These are phyloP conservation scores for Drosophila setifemur DNA, from an alignment of 1,140 invertebrate genomes.

Conservation along the genomic window DNA sequence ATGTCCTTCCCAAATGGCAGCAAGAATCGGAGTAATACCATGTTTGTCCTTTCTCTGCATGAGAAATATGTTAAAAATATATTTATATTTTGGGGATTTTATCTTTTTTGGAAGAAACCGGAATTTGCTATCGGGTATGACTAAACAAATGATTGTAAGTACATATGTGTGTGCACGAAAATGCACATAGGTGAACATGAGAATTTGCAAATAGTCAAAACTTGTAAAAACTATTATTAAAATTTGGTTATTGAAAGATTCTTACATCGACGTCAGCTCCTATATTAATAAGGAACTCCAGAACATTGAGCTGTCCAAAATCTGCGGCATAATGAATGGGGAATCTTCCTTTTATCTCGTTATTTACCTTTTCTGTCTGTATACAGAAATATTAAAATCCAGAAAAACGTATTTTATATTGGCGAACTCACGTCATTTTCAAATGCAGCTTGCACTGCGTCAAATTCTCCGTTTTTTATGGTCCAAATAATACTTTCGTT, in stretches of 20 bases:
- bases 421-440: conserved; percentile 86
- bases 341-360: conserved; percentile 92
- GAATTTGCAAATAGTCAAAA: neutral
- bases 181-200: neutral
- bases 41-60: conserved; percentile 89
- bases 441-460: conserved; percentile 93
- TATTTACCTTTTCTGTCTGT: conserved; percentile 90
- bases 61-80: neutral
- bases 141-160: conserved; percentile 18
- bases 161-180: neutral
- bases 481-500: conserved; percentile 83
- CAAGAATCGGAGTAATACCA: conserved; percentile 95
- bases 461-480: conserved; percentile 96
- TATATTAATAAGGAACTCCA: conserved; percentile 93
- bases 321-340: conserved; percentile 96
- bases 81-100: neutral
- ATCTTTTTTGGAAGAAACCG: neutral
- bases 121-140: conserved; percentile 3
- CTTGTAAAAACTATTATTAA: neutral
- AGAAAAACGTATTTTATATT: neutral
- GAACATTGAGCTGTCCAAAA: conserved; percentile 96
- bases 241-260: neutral
- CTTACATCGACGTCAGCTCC: conserved; percentile 96
- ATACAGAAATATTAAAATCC: conserved; percentile 12
- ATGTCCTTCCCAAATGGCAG: conserved; percentile 98